phyloP scores from a whole-genome alignment of 1,140 invertebrate species.

The Cydia fagiglandana region DNA sequence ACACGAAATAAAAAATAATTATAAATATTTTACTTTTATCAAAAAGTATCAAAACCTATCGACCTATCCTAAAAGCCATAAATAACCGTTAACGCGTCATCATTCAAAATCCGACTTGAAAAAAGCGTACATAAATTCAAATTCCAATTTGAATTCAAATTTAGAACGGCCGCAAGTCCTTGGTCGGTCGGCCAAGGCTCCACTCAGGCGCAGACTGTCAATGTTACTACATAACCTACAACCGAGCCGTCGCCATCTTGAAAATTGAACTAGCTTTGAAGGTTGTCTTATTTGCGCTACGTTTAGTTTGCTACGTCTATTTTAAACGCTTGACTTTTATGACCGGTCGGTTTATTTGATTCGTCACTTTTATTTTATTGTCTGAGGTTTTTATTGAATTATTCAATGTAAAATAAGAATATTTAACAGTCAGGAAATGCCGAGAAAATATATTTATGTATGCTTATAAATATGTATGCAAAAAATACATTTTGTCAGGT shows the following conservation, averaged over 20 bases:
- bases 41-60: slow-evolving; percentile 5
- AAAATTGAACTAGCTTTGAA: slow-evolving; percentile 35
- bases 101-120: no score
- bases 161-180: slow-evolving; percentile 53
- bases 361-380: not conserved
- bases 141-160: slow-evolving; percentile 42
- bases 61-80: not conserved
- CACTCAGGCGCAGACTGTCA: slow-evolving; percentile 61
- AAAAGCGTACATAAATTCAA: not conserved
- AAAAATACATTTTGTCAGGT: no score
- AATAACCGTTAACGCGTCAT: not conserved
- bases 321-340: not conserved
- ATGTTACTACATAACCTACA: slow-evolving; percentile 69
- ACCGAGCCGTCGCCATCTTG: slow-evolving; percentile 45
- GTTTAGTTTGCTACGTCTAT: slow-evolving; percentile 14
- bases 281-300: slow-evolving; percentile 12
- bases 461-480: not conserved
- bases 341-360: not conserved
- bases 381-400: not conserved
- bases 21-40: no score
- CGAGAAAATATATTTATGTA: not conserved
- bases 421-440: not conserved
- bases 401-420: slow-evolving; percentile 3
- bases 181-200: slow-evolving; percentile 71
- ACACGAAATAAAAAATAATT: no score